Evolutionary conservation across 2,797 vertebrate species (phyloP).

Genomic region (Lepus townsendii): DNA sequence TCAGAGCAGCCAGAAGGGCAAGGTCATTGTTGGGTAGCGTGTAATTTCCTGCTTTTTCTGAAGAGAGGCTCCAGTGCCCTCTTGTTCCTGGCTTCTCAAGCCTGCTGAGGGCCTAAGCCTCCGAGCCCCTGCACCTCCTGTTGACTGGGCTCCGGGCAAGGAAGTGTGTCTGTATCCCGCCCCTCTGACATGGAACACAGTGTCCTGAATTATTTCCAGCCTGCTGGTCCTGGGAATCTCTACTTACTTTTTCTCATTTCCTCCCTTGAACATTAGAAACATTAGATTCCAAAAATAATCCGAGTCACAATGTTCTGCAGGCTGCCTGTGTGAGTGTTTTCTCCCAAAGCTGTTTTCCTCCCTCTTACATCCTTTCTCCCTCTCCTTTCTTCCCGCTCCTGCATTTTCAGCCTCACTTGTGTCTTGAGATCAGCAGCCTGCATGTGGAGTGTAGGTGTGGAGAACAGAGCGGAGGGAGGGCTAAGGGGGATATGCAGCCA

Average conservation of each 20-base stretch:
- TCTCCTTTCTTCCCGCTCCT: constrained; percentile 71
- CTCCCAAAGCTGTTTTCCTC: constrained; percentile 58
- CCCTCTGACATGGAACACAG: constrained; percentile 81
- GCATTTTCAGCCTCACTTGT: constrained; percentile 68
- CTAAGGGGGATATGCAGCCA: neutral
- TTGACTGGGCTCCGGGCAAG: constrained; percentile 72
- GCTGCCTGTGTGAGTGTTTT: constrained; percentile 78
- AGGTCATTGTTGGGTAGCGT: constrained; percentile 49
- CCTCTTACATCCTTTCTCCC: constrained; percentile 68
- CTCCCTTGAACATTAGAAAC: constrained; percentile 84
- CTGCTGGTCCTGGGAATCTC: constrained; percentile 83
- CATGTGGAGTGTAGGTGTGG: neutral
- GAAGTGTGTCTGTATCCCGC: constrained; percentile 77
- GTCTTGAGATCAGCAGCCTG: constrained; percentile 52
- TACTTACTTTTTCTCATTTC: constrained; percentile 86
- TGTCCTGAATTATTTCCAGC: constrained; percentile 86
- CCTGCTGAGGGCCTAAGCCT: constrained; percentile 1
- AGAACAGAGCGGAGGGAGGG: neutral
- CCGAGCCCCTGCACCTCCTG: neutral
- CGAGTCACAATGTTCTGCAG: constrained; percentile 83
- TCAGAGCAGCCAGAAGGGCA: constrained; percentile 31
- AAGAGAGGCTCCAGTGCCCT: constrained; percentile 55
- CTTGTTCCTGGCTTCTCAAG: neutral
- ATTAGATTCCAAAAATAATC: constrained; percentile 87
- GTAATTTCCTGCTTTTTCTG: constrained; percentile 78